Evolutionary conservation across 2,888 invertebrate species (phyloP).

Genomic region (Brachyopa scutellaris): DNA sequence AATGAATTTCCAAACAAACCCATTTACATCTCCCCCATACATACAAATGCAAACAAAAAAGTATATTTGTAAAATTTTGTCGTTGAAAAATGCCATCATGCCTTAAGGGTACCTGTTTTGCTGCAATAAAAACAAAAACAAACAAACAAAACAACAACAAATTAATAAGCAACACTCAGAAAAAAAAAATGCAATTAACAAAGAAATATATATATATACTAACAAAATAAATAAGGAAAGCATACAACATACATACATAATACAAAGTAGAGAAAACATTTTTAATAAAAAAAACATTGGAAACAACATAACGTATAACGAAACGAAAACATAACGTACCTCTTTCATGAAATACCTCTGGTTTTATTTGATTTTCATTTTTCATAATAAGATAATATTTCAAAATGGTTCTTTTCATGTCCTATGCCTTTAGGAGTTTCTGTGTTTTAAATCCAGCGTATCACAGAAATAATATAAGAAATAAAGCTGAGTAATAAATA

Average conservation of each 20-base stretch:
- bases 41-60: constrained; percentile 18
- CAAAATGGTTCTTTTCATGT: neutral
- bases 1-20: constrained; percentile 28
- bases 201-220: constrained; percentile 37
- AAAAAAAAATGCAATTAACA: constrained; percentile 23
- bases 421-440: neutral
- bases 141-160: constrained; percentile 50
- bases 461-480: neutral
- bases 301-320: constrained; percentile 55
- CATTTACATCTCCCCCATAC: constrained; percentile 48
- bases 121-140: constrained; percentile 43
- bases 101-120: constrained; percentile 73
- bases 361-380: constrained; percentile 25
- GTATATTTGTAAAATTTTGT: constrained; percentile 61
- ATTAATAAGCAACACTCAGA: constrained; percentile 60
- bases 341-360: constrained; percentile 60
- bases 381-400: neutral
- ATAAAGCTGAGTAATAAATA: no score
- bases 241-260: constrained; percentile 27
- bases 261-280: constrained; percentile 8
- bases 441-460: neutral
- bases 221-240: constrained; percentile 44
- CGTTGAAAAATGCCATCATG: constrained; percentile 70
- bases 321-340: constrained; percentile 60
- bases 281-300: constrained; percentile 39